Conservation (phyloP, 2,797 vertebrate genomes). For the Spizella passerina region DNA sequence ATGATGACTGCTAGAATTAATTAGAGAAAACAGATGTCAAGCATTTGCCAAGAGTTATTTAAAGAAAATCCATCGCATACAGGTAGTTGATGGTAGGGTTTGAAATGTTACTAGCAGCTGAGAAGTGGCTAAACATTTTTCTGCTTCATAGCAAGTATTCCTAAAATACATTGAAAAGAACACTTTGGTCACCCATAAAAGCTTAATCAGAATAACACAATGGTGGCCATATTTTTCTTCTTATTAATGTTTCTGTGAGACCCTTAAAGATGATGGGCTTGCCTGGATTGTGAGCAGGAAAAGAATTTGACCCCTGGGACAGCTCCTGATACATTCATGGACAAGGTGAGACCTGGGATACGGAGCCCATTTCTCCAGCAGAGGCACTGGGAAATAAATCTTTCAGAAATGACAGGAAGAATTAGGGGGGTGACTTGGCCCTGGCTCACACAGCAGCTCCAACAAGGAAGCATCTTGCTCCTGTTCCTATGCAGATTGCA, state of each 20-base stretch:
- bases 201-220: not conserved
- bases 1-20: slow-evolving; percentile 73
- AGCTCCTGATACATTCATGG: slow-evolving; percentile 6
- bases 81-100: slow-evolving; percentile 8
- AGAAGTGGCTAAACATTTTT: slow-evolving; percentile 10
- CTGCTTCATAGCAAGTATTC: not conserved
- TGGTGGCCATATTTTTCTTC: not conserved
- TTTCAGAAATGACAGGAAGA: slow-evolving; percentile 57
- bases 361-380: slow-evolving; percentile 48
- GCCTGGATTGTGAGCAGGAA: slow-evolving; percentile 24
- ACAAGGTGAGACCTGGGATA: slow-evolving; percentile 59
- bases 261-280: slow-evolving; percentile 24
- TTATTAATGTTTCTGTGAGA: not conserved
- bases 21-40: slow-evolving; percentile 71
- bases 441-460: slow-evolving; percentile 1
- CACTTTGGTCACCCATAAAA: not conserved
- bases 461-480: not conserved
- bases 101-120: slow-evolving; percentile 28
- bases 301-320: slow-evolving; percentile 59
- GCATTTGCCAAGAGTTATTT: slow-evolving; percentile 61
- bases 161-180: not conserved
- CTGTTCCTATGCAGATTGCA: slow-evolving; percentile 15
- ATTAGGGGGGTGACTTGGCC: slow-evolving; percentile 58
- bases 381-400: slow-evolving; percentile 23
- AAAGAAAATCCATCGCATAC: slow-evolving; percentile 54